Evolutionary conservation across 2,797 vertebrate genomes (phyloP), one percentile per base, ranked within the genome.

Genomic region (Helicolenus hilgendorfi): DNA sequence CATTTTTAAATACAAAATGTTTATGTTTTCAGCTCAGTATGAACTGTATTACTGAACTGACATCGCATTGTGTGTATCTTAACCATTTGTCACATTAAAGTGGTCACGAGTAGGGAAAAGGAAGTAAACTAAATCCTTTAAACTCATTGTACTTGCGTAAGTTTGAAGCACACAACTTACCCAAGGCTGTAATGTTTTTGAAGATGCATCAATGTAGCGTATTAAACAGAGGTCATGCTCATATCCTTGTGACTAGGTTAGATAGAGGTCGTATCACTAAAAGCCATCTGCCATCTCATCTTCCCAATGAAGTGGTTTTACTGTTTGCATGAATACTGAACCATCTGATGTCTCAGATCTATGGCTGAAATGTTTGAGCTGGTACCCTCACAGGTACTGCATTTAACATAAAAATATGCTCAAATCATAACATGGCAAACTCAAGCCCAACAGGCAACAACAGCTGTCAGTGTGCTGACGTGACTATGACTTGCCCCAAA

Each of bases 201-300:
- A 41, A 35, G 20, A 38, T 20, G 56, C 22, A 36, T 13, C 56
- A 29, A 9, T 24, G 18, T 2, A 38, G 7, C 55, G 2, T 4
- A 58, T 58, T 24, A 26, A 27, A 62, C 9, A 6, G 8, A 49
- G 24, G 15, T 33, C 55, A 79, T 70, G 79, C 58, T 70, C 8
- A 20, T 56, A 11, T 81, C 38, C 63, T 71, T 84, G 81, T 81
- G 69, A 81, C 60, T 36, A 15, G 15, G 14, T 70, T 56, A 26
- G 45, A 49, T 55, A 41, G 33, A 13, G 63, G 24, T 4, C 2
- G 4, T 72, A 49, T 65, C 33, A n/a, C 10, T 26, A 10, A 18
- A 80, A 33, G n/a, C 36, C 24, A 26, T 49, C 74, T 26, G 24
- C 26, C 5, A 8, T 29, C 41, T 35, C 18, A 4, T 38, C 22